A percentile compares a stretch with the other conserved stretches of the same genome.
These are phyloP conservation scores for Montipora cactus DNA, from an alignment of 64 coral and sea anemone species.

Conservation along the genomic window DNA sequence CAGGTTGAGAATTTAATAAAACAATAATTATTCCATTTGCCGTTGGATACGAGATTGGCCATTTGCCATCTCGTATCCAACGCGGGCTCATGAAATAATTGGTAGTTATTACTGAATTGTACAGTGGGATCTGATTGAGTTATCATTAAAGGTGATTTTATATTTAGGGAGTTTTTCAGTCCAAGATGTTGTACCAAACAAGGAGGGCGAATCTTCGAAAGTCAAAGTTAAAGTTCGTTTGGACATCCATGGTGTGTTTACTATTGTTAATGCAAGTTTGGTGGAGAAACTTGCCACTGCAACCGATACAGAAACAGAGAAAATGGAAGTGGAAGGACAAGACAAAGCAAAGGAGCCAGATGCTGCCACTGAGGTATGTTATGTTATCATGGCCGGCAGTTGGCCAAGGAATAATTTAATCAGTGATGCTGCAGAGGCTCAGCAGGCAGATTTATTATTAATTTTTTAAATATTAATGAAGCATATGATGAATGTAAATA, in stretches of 20 bases:
- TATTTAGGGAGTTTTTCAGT: conserved; percentile 85
- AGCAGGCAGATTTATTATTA: too few relatives aligned
- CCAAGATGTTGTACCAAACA: conserved; percentile 88
- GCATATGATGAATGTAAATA: too few relatives aligned
- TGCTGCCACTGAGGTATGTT: background rate
- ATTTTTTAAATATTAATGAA: too few relatives aligned
- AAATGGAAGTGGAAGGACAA: conserved; percentile 69
- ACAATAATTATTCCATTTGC: too few relatives aligned
- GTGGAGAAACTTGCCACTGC: conserved; percentile 78
- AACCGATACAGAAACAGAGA: conserved; percentile 63
- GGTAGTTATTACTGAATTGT: too few relatives aligned
- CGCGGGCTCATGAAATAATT: too few relatives aligned
- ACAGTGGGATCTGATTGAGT: background rate
- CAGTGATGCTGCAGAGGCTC: too few relatives aligned
- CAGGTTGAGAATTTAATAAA: too few relatives aligned
- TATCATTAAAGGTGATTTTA: background rate
- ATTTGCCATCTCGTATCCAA: too few relatives aligned
- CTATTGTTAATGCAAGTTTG: conserved; percentile 79
- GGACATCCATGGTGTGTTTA: conserved; percentile 91
- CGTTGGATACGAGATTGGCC: too few relatives aligned
- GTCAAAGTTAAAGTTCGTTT: conserved; percentile 94
- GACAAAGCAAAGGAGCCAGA: conserved; percentile 61
- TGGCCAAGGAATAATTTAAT: too few relatives aligned
- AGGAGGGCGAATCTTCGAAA: conserved; percentile 90
- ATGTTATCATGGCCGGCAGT: background rate